Percentiles rank a stretch among this genome's conserved stretches.
phyloP scores from a whole-genome alignment of 92 coral and sea anemone genomes.

The Micromussa lordhowensis region DNA sequence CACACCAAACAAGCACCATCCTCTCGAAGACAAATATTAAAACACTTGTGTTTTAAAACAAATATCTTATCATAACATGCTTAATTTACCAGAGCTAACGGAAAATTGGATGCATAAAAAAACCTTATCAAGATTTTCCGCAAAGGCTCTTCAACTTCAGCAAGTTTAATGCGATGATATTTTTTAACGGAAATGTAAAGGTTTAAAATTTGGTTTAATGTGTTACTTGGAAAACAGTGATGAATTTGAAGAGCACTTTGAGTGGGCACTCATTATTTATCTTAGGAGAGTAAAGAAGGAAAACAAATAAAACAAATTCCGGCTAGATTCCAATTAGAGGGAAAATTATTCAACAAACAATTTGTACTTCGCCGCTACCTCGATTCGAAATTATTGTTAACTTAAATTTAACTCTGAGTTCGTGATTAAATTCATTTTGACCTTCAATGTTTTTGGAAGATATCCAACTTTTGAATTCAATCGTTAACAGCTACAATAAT shows the following conservation, averaged over 20 bases:
- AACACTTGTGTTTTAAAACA: conserved; percentile 6
- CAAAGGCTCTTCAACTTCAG: not conserved
- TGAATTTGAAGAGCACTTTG: conserved; percentile 16
- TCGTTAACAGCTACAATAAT: not conserved
- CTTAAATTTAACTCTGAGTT: not conserved
- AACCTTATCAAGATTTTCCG: not conserved
- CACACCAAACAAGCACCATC: conserved; percentile 27
- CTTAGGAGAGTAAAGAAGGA: not conserved
- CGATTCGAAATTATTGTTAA: not conserved
- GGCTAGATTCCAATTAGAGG: not conserved
- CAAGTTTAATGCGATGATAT: not conserved
- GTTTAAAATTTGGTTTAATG: not conserved
- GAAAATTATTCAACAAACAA: not conserved
- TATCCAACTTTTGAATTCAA: not conserved
- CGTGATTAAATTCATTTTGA: not conserved
- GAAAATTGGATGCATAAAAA: not conserved
- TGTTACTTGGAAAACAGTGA: not conserved
- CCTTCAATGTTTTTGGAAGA: not conserved
- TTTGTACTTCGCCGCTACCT: not conserved
- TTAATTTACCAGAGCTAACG: conserved; percentile 1
- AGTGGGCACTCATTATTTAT: conserved; percentile 7
- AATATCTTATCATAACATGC: conserved; percentile 12
- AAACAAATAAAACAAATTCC: not conserved
- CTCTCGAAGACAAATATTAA: conserved; percentile 29
- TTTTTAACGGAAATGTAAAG: not conserved